Base-by-base conservation (phyloP, 1,140 invertebrate genomes). In the Zaprionus davidi region DNA sequence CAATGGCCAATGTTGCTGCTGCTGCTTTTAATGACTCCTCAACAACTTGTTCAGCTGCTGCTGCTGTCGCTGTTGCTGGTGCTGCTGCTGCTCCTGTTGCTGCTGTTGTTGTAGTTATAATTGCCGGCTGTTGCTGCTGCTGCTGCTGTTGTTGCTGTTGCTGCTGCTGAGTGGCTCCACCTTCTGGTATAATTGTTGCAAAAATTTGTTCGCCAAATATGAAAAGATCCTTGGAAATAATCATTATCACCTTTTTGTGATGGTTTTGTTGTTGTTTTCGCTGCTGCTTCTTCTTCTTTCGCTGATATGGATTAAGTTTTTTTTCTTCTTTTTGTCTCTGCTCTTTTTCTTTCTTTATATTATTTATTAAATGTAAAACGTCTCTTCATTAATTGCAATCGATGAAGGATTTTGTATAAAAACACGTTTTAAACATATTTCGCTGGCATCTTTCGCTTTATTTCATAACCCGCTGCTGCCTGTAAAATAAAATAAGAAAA, bases 221-320 rank as follows among this genome's bases (percentile, higher is more conserved):
- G 74, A 92, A 92, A 82, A 92, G 90, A 92, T 92, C 91, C 84
- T 92, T 92, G 83, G 91, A 92, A 86, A 92, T 92, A 88, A 92
- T 92, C 91, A 92, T 92, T 92, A 91, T 92, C 83, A 92, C 90
- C 76, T 82, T 83, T 91, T 91, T 86, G 71, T 83, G 76, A 72
- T 76, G 55, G 70, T 79, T 57, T 66, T 69, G 63, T 68, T 81
- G 51, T 59, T 72, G 67, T 67, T 66, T 53, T 53, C 68, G 41
- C 44, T 63, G 49, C 13, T 41, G 58, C 6, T 69, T 20, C 31
- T 34, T 53, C 20, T 67, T 78, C 31, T 34, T 67, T 67, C 53
- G 13, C 20, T 46, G 44, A 38, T 76, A 62, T 64, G 68, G 51
- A 44, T 63, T 69, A 63, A 57, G 51, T 44, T 68, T 49, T 67